Base-by-base conservation (phyloP, 2,888 invertebrate species). In the Halictus ligatus region DNA sequence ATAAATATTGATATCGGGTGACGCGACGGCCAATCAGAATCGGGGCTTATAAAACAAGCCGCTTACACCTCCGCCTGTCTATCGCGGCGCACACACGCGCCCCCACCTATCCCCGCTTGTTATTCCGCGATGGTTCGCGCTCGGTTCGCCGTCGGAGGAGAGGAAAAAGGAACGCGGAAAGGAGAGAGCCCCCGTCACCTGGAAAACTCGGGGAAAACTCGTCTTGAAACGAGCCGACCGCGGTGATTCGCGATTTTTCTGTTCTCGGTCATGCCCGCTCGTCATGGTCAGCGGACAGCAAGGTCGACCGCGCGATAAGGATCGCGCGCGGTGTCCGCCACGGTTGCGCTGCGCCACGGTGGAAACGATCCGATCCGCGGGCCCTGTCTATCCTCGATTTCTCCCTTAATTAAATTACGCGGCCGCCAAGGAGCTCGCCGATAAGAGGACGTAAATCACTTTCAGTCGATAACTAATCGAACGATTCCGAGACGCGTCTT, bases 1-100 rank as follows among this genome's bases (percentile, higher is more conserved):
- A 94, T 94, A 94, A 94, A 95, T 94, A 95, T 94, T 94, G 94
- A 94, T 94, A 93, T 92, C 93, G 92, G 86, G 88, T 91, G 93
- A 92, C 91, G 92, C 92, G 91, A 89, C 92, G 91, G 88, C 94
- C 94, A 94, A 94, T 95, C 94, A 91, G 90, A 89, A 91, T 87
- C 88, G 88, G 88, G 90, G 91, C 90, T 92, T 90, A 90, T 87
- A 83, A 91, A 90, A 89, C 90, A 85, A 87, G 90, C 88, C 90
- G 91, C 91, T 89, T 89, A 87, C 87, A 86, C 86, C 84, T 86
- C 85, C 86, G 89, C 86, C 81, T 76, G 81, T 87, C 88, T 84
- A 79, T 88, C 83, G 83, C 71, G 81, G 76, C 81, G 80, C 80
- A 58, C 80, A 64, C 81, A 74, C 78, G 73, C 80, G 69, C 67